Evolutionary conservation across 1,140 invertebrate species (phyloP).

Genomic region (Hylaeus volcanicus): DNA sequence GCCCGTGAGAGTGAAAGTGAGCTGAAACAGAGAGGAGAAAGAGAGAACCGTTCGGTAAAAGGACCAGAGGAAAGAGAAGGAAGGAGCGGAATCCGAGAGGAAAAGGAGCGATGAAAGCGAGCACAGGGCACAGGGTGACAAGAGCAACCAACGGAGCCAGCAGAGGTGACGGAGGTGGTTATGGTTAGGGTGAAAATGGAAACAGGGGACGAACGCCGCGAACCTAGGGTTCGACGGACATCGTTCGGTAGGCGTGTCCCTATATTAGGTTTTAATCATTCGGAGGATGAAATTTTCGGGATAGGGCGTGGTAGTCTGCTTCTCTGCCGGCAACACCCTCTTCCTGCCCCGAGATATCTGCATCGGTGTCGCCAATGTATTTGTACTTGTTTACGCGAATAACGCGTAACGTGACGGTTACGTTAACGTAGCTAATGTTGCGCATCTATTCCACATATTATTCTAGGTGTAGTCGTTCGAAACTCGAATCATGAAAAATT

Average conservation of each 20-base stretch:
- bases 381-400: conserved; percentile 45
- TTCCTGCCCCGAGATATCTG: conserved; percentile 65
- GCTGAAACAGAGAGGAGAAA: no score
- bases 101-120: conserved; percentile 9
- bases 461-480: no score
- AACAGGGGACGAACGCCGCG: conserved; percentile 5
- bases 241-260: conserved; percentile 76
- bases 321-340: conserved; percentile 77
- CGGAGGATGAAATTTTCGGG: conserved; percentile 78
- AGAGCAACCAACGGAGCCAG: no score
- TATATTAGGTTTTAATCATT: conserved; percentile 81
- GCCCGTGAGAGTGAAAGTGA: conserved; percentile 15
- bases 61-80: no score
- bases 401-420: no score
- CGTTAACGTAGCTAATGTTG: no score
- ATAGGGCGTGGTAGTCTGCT: conserved; percentile 79
- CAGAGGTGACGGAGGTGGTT: not conserved
- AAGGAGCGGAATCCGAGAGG: no score
- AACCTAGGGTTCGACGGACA: conserved; percentile 38
- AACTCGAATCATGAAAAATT: no score
- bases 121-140: no score
- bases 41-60: no score
- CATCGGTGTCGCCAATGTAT: conserved; percentile 40
- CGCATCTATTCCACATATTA: no score
- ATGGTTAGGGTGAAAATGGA: conserved; percentile 6